Conservation (phyloP, 2,797 vertebrate species). For the Spea hammondii region DNA sequence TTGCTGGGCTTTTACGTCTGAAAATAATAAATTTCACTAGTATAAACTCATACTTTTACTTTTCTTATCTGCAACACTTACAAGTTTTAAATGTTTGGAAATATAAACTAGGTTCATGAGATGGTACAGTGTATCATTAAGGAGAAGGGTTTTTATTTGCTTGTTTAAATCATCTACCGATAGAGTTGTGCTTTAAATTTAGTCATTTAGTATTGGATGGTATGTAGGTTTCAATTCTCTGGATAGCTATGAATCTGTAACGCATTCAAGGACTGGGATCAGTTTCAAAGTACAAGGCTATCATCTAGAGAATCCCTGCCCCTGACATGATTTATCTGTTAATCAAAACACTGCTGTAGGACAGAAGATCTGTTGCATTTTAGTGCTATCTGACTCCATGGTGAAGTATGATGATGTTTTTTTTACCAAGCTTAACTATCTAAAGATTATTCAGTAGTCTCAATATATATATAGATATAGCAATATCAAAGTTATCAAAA, state of each 20-base stretch:
- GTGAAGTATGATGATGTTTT: conserved; percentile 39
- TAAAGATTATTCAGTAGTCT: conserved; percentile 14
- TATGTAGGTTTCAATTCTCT: conserved; percentile 33
- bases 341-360: conserved; percentile 36
- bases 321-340: conserved; percentile 44
- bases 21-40: neutral
- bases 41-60: conserved; percentile 1
- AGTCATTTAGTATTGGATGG: conserved; percentile 33
- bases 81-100: conserved; percentile 33
- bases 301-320: conserved; percentile 42
- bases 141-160: conserved; percentile 43
- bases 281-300: conserved; percentile 49
- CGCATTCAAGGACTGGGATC: conserved; percentile 45
- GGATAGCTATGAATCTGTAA: conserved; percentile 43
- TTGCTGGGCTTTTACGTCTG: neutral
- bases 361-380: conserved; percentile 14
- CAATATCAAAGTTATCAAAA: conserved; percentile 38
- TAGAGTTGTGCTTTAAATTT: conserved; percentile 47
- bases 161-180: conserved; percentile 44
- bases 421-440: conserved; percentile 26
- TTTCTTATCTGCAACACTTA: conserved; percentile 12
- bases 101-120: conserved; percentile 25
- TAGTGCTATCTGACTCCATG: conserved; percentile 36
- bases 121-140: conserved; percentile 25
- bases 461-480: neutral